Base-by-base conservation (phyloP, 2,113 vertebrate genomes). In the Thalassarche chlororhynchos region DNA sequence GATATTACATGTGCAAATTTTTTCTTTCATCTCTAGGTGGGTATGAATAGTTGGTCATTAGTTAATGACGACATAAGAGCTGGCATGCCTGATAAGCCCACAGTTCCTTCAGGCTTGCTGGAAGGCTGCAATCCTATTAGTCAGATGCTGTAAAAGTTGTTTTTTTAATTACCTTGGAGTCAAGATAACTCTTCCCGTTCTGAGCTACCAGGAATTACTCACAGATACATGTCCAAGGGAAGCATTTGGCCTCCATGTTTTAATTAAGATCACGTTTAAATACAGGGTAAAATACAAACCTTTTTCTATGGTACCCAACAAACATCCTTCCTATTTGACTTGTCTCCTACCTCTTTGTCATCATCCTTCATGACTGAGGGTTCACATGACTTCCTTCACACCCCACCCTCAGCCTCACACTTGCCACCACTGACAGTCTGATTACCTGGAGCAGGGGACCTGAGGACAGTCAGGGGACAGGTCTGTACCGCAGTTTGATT, bases 1-100 rank as follows among this genome's bases (percentile, higher is more conserved):
- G 52, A 58, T 51, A 89, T n/a, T 92, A 81, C 65, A 75, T 57
- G 87, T 91, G 87, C 62, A 92, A 87, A 83, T 95, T 96, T 94
- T 83, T 64, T 28, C 77, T 89, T 97, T 95, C 77, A 87, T 96
- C 93, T 94, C 74, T 68, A 87, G 79, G 64, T 88, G 75, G 69
- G 36, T 91, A 89, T 85, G 77, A 95, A 82, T 75, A 76, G 49
- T 88, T 78, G 75, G 84, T 72, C 89, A 92, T 93, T 93, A 96
- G 84, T 61, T 96, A 96, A 92, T 79, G 82, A 76, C 91, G 89
- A 91, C 69, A 52, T 95, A 86, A 92, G 91, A 95, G 65, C 80
- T 76, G 80, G 44, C 31, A 71, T 90, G 87, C 42, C 66, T 84
- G 77, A 91, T 96, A 96, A 97, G 68, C 55, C 57, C 80, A 57